A percentile compares a stretch with the other conserved stretches of the same genome.
These are phyloP conservation scores for Hyppa rectilinea DNA, from an alignment of 2,888 invertebrate species.

Conservation along the genomic window DNA sequence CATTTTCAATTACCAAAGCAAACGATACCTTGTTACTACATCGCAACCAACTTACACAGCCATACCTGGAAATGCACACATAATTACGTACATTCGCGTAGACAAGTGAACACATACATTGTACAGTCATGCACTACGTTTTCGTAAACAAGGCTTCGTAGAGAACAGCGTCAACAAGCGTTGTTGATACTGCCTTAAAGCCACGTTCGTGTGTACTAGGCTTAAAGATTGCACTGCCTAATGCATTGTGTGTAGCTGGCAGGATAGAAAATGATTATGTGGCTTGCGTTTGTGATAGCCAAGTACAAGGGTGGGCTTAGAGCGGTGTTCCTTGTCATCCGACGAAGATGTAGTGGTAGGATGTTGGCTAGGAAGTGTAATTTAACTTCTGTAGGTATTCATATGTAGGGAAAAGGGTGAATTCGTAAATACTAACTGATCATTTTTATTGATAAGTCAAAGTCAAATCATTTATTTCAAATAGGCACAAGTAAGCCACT, in stretches of 20 bases:
- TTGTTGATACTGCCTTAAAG: slow-evolving; percentile 55
- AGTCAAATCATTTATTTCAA: too few species aligned
- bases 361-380: background rate
- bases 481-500: too few species aligned
- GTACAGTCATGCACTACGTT: slow-evolving; percentile 50
- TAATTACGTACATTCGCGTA: slow-evolving; percentile 50
- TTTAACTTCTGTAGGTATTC: background rate
- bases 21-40: background rate
- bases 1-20: slow-evolving; percentile 37
- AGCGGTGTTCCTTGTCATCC: background rate
- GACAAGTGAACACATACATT: slow-evolving; percentile 43
- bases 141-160: slow-evolving; percentile 53
- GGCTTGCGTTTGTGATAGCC: background rate
- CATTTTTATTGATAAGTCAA: background rate
- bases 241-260: slow-evolving; percentile 21
- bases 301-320: background rate
- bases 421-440: background rate
- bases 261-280: slow-evolving; percentile 25
- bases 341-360: background rate
- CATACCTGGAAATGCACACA: slow-evolving; percentile 35
- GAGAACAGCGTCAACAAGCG: slow-evolving; percentile 51
- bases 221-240: slow-evolving; percentile 54
- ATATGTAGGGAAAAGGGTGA: too few species aligned
- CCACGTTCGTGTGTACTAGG: slow-evolving; percentile 45
- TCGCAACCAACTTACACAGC: background rate